These are phyloP conservation scores for Pegea sp. DNA, from an alignment of 23 tunicate genomes.

Conservation along the genomic window DNA sequence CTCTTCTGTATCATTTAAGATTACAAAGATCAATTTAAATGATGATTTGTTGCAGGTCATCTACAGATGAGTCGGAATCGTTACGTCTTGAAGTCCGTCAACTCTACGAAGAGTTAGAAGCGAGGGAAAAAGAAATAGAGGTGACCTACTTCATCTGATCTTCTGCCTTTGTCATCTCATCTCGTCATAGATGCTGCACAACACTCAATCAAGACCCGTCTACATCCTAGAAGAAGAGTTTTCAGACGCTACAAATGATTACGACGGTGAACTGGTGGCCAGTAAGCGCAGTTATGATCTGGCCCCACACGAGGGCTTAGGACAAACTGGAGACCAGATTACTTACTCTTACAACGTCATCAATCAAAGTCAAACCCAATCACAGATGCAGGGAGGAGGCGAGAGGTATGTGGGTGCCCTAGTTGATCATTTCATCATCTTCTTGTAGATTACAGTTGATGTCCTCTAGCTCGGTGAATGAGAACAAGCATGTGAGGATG, in stretches of 20 bases:
- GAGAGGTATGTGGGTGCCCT: not conserved
- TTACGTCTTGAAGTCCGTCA: conserved; percentile 34
- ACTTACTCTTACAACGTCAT: conserved; percentile 1
- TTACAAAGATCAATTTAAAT: too few species aligned
- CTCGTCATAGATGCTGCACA: conserved; percentile 1
- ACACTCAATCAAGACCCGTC: not conserved
- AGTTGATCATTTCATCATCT: not conserved
- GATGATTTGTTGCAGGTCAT: too few species aligned
- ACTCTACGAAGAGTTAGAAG: conserved; percentile 18
- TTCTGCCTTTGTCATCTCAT: too few species aligned
- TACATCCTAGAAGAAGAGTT: not conserved
- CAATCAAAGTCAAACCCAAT: not conserved
- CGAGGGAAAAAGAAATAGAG: conserved; percentile 26
- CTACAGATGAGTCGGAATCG: conserved; percentile 2
- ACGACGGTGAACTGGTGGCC: too few species aligned
- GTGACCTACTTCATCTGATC: too few species aligned
- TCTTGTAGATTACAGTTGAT: not conserved
- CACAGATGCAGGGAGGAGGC: not conserved
- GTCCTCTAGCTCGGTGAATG: not conserved
- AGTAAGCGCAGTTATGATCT: too few species aligned
- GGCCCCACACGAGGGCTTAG: not conserved
- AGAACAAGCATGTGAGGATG: not conserved
- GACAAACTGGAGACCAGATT: not conserved
- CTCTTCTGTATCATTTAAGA: too few species aligned
- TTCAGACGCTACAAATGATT: not conserved